Conservation (phyloP, 2,113 vertebrate species). For the Microcebus jonahi region DNA sequence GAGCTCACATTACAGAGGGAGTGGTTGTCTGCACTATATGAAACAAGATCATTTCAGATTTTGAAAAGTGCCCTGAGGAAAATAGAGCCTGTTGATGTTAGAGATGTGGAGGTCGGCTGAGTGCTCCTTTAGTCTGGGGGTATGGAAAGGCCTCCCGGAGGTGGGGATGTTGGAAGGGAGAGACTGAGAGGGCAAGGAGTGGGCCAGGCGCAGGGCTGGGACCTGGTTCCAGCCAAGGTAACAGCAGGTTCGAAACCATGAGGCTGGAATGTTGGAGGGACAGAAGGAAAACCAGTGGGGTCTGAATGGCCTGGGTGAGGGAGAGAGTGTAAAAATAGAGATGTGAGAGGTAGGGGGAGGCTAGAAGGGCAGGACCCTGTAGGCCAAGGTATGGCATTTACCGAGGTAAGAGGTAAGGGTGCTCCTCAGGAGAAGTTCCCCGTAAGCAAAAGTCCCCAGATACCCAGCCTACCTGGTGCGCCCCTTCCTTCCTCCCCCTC, state of each 20-base stretch:
- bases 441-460: neutral
- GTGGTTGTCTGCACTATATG: neutral
- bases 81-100: neutral
- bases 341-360: no score
- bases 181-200: neutral
- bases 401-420: neutral
- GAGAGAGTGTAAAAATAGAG: neutral
- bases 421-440: neutral
- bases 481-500: neutral
- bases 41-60: neutral
- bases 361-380: rapidly evolving
- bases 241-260: neutral
- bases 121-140: neutral
- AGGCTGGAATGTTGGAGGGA: neutral
- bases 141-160: neutral
- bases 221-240: neutral
- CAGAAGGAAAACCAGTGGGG: neutral
- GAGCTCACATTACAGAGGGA: neutral
- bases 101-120: neutral
- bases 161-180: neutral
- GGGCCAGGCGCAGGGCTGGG: neutral
- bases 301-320: neutral
- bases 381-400: neutral
- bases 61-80: neutral
- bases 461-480: neutral